Percentiles rank a stretch among this genome's conserved stretches.
phyloP scores from a whole-genome alignment of 2,797 vertebrate genomes.

The Anniella stebbinsi region DNA sequence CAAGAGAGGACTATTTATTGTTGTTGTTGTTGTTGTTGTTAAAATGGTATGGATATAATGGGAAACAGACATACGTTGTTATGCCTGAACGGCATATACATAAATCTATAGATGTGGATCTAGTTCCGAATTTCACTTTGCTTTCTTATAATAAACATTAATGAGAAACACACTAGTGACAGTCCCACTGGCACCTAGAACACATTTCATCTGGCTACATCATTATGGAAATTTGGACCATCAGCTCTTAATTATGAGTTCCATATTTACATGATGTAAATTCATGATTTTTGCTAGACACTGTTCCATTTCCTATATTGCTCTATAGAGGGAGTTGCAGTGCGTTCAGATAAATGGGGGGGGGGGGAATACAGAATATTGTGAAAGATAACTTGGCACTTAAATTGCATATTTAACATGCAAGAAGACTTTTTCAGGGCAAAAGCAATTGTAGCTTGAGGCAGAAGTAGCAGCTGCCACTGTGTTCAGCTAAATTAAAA shows the following conservation, averaged over 20 bases:
- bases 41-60: not conserved
- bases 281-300: conserved; percentile 69
- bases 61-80: conserved; percentile 16
- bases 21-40: not conserved
- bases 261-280: conserved; percentile 67
- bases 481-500: conserved; percentile 53
- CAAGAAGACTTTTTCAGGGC: conserved; percentile 47
- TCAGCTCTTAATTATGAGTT: conserved; percentile 72
- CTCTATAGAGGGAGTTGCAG: conserved; percentile 44
- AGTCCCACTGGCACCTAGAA: conserved; percentile 64
- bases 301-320: conserved; percentile 39
- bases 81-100: not conserved
- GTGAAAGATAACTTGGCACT: conserved; percentile 55
- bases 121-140: conserved; percentile 61
- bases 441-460: conserved; percentile 45
- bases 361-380: not conserved
- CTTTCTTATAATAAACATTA: conserved; percentile 62
- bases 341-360: conserved; percentile 36
- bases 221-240: conserved; percentile 74
- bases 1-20: not conserved
- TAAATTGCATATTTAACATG: conserved; percentile 59
- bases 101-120: conserved; percentile 50
- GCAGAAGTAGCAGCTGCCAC: conserved; percentile 48
- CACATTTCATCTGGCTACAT: conserved; percentile 65
- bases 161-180: conserved; percentile 57